These are phyloP conservation scores for Homarus gammarus DNA, from an alignment of 2,888 invertebrate genomes.

Conservation along the genomic window DNA sequence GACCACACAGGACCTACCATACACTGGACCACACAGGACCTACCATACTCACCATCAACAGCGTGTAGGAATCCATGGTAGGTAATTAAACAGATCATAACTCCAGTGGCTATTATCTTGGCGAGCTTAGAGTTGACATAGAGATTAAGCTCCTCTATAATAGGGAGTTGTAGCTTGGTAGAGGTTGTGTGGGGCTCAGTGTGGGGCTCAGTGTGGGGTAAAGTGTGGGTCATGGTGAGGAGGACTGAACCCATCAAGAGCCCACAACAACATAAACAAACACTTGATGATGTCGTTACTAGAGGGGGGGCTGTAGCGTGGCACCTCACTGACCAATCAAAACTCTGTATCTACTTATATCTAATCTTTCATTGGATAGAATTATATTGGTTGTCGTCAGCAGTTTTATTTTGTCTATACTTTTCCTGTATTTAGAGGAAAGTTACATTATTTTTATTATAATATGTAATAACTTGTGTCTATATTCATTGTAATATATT, in stretches of 20 bases:
- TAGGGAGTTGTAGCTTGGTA: constrained; percentile 66
- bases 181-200: not conserved
- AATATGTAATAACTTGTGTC: no score
- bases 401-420: no score
- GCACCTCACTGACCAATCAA: not conserved
- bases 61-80: constrained; percentile 74
- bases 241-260: no score
- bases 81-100: constrained; percentile 71
- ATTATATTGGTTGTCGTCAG: no score
- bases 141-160: constrained; percentile 66
- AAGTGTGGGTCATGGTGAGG: not conserved
- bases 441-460: no score
- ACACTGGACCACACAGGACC: no score
- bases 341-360: not conserved
- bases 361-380: not conserved
- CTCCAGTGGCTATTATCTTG: constrained; percentile 69
- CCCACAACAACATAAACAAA: constrained; percentile 10
- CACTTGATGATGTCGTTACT: not conserved
- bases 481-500: no score
- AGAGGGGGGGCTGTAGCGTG: not conserved
- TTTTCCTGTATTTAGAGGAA: no score
- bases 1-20: no score
- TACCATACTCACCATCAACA: constrained; percentile 67
- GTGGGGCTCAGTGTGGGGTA: not conserved
- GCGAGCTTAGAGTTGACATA: constrained; percentile 73